Base-by-base conservation (phyloP, 1,140 invertebrate genomes). In the Adelges cooleyi region DNA sequence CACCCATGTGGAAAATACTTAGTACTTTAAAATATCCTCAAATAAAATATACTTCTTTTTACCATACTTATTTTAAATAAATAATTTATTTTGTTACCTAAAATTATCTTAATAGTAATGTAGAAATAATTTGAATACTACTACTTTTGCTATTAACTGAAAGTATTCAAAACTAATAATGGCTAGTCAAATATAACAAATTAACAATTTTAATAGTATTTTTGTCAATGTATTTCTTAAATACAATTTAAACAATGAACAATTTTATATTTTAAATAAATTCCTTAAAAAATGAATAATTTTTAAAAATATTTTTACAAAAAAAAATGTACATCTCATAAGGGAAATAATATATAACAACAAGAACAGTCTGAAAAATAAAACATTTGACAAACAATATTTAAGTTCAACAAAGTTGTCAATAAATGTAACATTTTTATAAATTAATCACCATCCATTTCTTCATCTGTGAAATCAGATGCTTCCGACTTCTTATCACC, bases 81-180 rank as follows among this genome's bases (percentile, higher is more conserved):
- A n/a, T n/a, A n/a, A n/a, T n/a, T n/a, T n/a, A n/a, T n/a, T n/a
- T n/a, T n/a, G n/a, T n/a, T n/a, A n/a, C n/a, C n/a, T n/a, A n/a
- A n/a, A n/a, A n/a, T n/a, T n/a, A n/a, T n/a, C n/a, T n/a, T n/a
- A n/a, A n/a, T n/a, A n/a, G n/a, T n/a, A n/a, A n/a, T n/a, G n/a
- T n/a, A n/a, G n/a, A n/a, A n/a, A n/a, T n/a, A n/a, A n/a, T n/a
- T n/a, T n/a, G n/a, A n/a, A n/a, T n/a, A n/a, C n/a, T n/a, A n/a
- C n/a, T n/a, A n/a, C n/a, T 22, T 68, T 17, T 44, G 54, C n/a
- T 27, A n/a, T 67, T 67, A 25, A 33, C 46, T n/a, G 69, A 56
- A 50, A 51, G 65, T 15, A 53, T 67, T 67, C 65, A 68, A 46
- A 69, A 54, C 66, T 33, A 33, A 33, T 33, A 33, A 5, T n/a